These are phyloP conservation scores for Apolygus lucorum DNA, from an alignment of 1,140 invertebrate species.

Conservation along the genomic window DNA sequence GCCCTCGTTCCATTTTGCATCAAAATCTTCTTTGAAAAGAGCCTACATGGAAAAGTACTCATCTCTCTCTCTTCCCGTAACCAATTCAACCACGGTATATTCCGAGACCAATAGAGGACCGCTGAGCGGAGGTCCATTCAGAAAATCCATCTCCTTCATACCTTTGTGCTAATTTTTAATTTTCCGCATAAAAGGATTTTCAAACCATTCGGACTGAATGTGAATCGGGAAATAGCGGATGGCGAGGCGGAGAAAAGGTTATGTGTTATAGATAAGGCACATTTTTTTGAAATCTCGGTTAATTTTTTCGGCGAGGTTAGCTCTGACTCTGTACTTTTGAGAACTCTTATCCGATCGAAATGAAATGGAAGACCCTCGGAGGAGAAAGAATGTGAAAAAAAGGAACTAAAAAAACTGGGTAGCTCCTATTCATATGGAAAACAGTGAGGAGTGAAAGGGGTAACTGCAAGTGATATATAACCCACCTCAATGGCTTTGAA, in stretches of 20 bases:
- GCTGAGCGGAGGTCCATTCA: neutral
- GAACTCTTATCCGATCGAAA: slow-evolving; percentile 27
- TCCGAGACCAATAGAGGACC: too few species aligned
- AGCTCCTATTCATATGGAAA: slow-evolving; percentile 27
- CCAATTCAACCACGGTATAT: too few species aligned
- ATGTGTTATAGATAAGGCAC: slow-evolving; percentile 25
- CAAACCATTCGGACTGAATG: neutral
- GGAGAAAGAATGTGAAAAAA: slow-evolving; percentile 24
- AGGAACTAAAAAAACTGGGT: slow-evolving; percentile 18
- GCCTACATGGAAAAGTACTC: too few species aligned
- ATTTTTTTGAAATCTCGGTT: slow-evolving; percentile 23
- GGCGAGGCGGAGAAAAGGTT: neutral
- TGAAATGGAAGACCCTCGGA: slow-evolving; percentile 27
- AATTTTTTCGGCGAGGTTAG: neutral
- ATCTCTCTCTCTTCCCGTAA: too few species aligned
- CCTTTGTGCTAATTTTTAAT: slow-evolving; percentile 11
- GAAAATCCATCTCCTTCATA: neutral
- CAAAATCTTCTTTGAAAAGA: too few species aligned
- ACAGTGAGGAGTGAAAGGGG: slow-evolving; percentile 23
- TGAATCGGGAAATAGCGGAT: slow-evolving; percentile 3
- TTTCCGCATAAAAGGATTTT: neutral
- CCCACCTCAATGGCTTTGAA: slow-evolving; percentile 25
- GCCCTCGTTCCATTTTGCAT: too few species aligned
- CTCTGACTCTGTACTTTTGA: slow-evolving; percentile 10
- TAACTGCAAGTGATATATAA: slow-evolving; percentile 25